Evolutionary conservation across 2,113 vertebrate species (phyloP).

Genomic region (Passer montanus): DNA sequence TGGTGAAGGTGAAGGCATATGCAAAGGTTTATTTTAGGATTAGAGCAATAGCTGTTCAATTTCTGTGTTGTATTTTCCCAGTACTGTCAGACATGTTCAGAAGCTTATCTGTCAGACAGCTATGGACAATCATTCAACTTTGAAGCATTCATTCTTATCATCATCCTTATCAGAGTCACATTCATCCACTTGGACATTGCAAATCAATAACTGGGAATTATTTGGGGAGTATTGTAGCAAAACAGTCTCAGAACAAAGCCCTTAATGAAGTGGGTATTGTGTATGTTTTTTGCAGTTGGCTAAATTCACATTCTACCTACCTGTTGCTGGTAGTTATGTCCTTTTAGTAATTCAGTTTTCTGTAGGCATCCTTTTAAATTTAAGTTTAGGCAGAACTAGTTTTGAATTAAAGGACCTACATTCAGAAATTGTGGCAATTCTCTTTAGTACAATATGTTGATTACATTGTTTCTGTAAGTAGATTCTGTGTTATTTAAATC

Average conservation of each 20-base stretch:
- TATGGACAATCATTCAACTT: background rate
- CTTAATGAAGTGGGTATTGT: background rate
- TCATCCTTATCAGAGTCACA: background rate
- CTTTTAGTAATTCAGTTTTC: background rate
- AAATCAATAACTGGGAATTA: constrained; percentile 19
- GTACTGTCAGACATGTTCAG: background rate
- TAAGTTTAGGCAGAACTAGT: background rate
- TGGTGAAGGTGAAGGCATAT: background rate
- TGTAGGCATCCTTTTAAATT: background rate
- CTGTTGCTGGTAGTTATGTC: background rate
- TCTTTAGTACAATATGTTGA: background rate
- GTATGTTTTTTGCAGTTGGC: background rate
- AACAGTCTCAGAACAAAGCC: background rate
- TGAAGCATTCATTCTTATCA: background rate
- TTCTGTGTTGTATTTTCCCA: background rate
- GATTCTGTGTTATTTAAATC: background rate
- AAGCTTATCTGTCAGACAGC: background rate
- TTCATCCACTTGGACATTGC: background rate
- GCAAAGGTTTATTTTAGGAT: background rate
- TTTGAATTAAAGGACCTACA: background rate
- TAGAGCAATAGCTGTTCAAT: background rate
- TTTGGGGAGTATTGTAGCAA: background rate
- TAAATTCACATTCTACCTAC: background rate
- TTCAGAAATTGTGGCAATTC: background rate
- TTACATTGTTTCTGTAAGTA: background rate